Evolutionary conservation across 2,797 vertebrate genomes (phyloP).

Genomic region (Ctenochaetus hawaiiensis): DNA sequence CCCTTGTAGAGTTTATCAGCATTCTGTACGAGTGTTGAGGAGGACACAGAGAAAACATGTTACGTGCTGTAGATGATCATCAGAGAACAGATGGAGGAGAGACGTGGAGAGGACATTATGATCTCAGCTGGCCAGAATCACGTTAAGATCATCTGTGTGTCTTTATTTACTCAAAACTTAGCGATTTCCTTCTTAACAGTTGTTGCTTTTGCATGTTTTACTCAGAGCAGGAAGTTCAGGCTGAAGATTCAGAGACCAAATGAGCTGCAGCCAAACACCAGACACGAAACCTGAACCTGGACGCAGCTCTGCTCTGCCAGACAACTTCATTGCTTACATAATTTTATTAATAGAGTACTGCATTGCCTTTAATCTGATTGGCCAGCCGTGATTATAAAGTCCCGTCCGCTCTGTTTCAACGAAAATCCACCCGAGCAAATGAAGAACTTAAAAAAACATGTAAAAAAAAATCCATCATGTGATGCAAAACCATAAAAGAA

Average conservation of each 20-base stretch:
- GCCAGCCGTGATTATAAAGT: slow-evolving; percentile 41
- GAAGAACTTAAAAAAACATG: background rate
- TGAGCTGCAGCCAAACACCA: background rate
- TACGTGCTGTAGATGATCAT: background rate
- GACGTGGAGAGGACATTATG: slow-evolving; percentile 10
- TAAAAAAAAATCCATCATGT: background rate
- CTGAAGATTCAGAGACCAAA: background rate
- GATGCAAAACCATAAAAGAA: background rate
- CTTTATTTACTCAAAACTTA: too few relatives aligned
- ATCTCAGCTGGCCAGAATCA: slow-evolving; percentile 48
- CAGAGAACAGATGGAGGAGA: slow-evolving; percentile 3
- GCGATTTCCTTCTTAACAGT: too few relatives aligned
- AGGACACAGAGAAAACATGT: background rate
- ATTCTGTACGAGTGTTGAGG: slow-evolving; percentile 79
- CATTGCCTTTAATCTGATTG: slow-evolving; percentile 4
- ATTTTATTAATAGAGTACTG: slow-evolving; percentile 8
- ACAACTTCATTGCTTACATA: background rate
- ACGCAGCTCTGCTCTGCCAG: background rate
- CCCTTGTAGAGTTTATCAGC: slow-evolving; percentile 85
- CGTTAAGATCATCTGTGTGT: too few relatives aligned
- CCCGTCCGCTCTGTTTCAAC: slow-evolving; percentile 14
- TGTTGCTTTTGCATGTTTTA: too few relatives aligned
- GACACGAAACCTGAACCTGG: background rate
- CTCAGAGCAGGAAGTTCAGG: too few relatives aligned
- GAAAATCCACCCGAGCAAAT: background rate